Conservation (phyloP, 1,140 invertebrate genomes). For the Drosophila kohkoa region DNA sequence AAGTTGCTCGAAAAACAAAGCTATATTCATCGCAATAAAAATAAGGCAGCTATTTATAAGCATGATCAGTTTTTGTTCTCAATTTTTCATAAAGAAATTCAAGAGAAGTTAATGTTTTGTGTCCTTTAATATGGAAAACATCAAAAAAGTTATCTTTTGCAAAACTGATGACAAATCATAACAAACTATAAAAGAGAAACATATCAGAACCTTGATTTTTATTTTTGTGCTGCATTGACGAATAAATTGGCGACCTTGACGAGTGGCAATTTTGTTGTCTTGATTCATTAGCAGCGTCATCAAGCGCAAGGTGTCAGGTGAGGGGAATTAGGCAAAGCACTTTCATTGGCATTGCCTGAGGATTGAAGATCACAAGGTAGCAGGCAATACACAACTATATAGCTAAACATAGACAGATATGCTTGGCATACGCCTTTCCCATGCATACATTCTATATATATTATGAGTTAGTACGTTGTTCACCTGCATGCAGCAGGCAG, state of each 20-base stretch:
- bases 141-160: neutral
- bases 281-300: slow-evolving; percentile 75
- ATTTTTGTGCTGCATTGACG: slow-evolving; percentile 64
- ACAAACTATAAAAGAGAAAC: slow-evolving; percentile 46
- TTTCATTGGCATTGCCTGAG: slow-evolving; percentile 67
- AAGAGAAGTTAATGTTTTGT: neutral
- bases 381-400: slow-evolving; percentile 16
- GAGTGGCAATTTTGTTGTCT: slow-evolving; percentile 57
- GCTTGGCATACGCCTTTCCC: slow-evolving; percentile 10
- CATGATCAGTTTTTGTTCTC: neutral
- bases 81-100: neutral
- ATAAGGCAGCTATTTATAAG: neutral
- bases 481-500: slow-evolving; percentile 56
- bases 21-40: neutral
- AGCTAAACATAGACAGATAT: slow-evolving; percentile 11
- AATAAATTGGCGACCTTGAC: slow-evolving; percentile 66
- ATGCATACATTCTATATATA: neutral
- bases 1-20: slow-evolving; percentile 19
- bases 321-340: slow-evolving; percentile 36
- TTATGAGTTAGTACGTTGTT: slow-evolving; percentile 13
- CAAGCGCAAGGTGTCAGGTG: slow-evolving; percentile 26
- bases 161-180: slow-evolving; percentile 46
- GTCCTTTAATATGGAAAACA: neutral
- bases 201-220: slow-evolving; percentile 64
- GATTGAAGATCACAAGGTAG: slow-evolving; percentile 71